phyloP scores from a whole-genome alignment of 2,113 vertebrate species.

The Tachysurus fulvidraco region DNA sequence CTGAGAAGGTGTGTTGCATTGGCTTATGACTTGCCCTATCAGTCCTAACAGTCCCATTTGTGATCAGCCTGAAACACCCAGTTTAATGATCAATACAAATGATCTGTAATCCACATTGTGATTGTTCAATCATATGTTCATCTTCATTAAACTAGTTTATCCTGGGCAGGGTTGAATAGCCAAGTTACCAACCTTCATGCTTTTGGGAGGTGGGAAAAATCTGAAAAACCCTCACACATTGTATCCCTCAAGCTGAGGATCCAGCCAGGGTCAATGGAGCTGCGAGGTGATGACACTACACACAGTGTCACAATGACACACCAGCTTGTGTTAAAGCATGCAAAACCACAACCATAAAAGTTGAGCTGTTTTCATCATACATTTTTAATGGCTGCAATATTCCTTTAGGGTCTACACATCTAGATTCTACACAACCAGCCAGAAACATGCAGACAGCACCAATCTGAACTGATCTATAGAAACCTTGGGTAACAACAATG shows the following conservation, averaged over 20 bases:
- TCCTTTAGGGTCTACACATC: neutral
- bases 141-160: neutral
- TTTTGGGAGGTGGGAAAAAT: neutral
- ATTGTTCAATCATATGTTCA: neutral
- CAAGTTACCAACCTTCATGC: neutral
- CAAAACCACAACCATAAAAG: neutral
- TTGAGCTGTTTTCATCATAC: neutral
- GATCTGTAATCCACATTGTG: constrained; percentile 11
- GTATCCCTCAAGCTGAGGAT: neutral
- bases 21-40: neutral
- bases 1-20: constrained; percentile 26
- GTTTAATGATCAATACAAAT: constrained; percentile 38
- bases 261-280: neutral
- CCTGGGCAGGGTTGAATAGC: neutral
- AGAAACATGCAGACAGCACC: constrained; percentile 28
- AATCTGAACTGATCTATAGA: constrained; percentile 38
- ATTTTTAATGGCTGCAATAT: neutral
- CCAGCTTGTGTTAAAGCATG: neutral
- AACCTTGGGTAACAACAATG: constrained; percentile 18
- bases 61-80: neutral
- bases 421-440: constrained; percentile 3
- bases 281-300: neutral
- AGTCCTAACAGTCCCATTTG: neutral
- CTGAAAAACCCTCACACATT: neutral
- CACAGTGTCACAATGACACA: neutral